These are phyloP conservation scores for Latrodectus elegans DNA, from an alignment of 2,888 invertebrate species.

Conservation along the genomic window DNA sequence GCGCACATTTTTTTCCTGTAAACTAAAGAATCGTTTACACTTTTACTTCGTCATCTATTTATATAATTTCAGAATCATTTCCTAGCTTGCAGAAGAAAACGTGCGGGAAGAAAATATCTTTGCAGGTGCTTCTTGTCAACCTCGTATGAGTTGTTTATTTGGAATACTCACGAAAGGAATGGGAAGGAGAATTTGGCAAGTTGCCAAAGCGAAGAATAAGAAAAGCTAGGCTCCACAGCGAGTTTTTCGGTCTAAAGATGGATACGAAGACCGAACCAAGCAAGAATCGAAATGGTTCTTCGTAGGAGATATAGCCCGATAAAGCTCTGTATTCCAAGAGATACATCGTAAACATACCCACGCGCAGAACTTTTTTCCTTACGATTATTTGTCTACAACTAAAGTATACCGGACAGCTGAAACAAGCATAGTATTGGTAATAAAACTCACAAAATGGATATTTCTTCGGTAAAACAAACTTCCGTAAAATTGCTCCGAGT, in stretches of 20 bases:
- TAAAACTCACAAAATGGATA: too few relatives aligned
- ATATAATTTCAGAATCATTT: too few relatives aligned
- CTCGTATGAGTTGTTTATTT: constrained; percentile 51
- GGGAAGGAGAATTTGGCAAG: constrained; percentile 40
- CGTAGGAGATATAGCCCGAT: constrained; percentile 20
- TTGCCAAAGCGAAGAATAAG: constrained; percentile 19
- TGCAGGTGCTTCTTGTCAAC: constrained; percentile 58
- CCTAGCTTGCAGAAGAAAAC: constrained; percentile 7
- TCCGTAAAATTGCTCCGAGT: too few relatives aligned
- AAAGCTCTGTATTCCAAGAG: background rate
- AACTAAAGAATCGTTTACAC: too few relatives aligned
- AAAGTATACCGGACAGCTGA: too few relatives aligned
- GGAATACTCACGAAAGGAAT: constrained; percentile 15
- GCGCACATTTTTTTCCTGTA: too few relatives aligned
- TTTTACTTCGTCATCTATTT: too few relatives aligned
- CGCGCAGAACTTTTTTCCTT: background rate
- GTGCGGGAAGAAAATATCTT: constrained; percentile 21
- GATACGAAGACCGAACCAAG: constrained; percentile 5
- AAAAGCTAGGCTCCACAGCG: background rate
- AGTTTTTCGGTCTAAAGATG: constrained; percentile 13
- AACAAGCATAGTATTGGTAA: too few relatives aligned
- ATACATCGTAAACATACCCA: background rate
- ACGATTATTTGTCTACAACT: background rate
- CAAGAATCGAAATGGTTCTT: constrained; percentile 5
- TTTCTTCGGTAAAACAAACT: too few relatives aligned